Base-by-base conservation (phyloP, 92 coral and sea anemone species). In the Actinernus sp. region DNA sequence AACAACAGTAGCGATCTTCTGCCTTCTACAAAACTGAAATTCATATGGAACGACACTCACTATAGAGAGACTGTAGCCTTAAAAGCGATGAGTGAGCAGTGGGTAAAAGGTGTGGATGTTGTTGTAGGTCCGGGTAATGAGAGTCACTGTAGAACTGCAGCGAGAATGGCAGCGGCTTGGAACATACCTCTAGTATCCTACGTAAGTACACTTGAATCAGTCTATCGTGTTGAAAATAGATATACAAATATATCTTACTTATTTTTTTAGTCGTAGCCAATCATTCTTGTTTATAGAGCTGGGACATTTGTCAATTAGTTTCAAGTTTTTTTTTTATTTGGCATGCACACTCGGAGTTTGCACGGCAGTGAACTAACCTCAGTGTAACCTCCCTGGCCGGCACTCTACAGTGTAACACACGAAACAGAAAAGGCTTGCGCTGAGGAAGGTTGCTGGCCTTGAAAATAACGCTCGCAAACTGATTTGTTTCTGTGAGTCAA, bases 61-160 rank as follows among this genome's bases (percentile, higher is more conserved):
- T 85, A 90, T 52, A 67, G 65, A 11, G 86, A 82, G 17, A 58
- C 71, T 13, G 78, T 67, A 24, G 93, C 90, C 13, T 54, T 89
- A 33, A 37, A 63, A 49, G 96, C 76, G 10, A 80, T 93, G 84
- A 74, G 78, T 12, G 65, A 89, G 7, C 96, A 89, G 34, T 85
- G 69, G 86, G 20, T 26, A n/a, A 47, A 45, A 23, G 59, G 60
- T 13, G 97, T 84, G 1, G 86, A 86, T 32, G 98, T 71, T 3
- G 86, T 93, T 21, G 86, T 93, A 13, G 98, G 98, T 1, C 88
- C 96, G 34, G 98, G 98, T 8, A 74, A 85, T 54, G 67, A 68
- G 11, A 83, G 92, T 16, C 58, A 50, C 52, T 93, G 98, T 55
- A 71, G 68, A 1, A 84, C 84, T 0, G 72, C 98, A 4, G 97